Evolutionary conservation across 1,140 invertebrate genomes (phyloP).

Genomic region (Tetragnatha versicolor): DNA sequence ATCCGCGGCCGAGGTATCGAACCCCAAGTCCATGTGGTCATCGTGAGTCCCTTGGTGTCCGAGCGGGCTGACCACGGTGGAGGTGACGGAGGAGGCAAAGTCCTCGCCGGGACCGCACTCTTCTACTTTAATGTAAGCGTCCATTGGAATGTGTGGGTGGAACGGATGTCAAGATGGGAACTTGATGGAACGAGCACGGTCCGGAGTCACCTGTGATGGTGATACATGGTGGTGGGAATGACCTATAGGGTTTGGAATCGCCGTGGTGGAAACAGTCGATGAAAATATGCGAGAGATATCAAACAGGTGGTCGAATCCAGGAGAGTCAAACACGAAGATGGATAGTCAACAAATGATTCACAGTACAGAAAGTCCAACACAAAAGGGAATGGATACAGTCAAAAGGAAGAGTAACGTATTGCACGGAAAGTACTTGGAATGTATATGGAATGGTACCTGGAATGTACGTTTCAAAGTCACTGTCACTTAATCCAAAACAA

Average conservation of each 20-base stretch:
- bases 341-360: too few relatives aligned
- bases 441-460: too few relatives aligned
- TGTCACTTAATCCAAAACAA: not conserved
- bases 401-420: too few relatives aligned
- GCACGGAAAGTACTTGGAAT: too few relatives aligned
- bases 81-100: slow-evolving; percentile 43
- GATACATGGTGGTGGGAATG: slow-evolving; percentile 2
- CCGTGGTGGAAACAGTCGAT: not conserved
- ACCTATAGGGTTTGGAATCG: not conserved
- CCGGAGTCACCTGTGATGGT: slow-evolving; percentile 15
- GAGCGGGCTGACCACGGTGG: slow-evolving; percentile 48
- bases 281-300: not conserved
- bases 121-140: slow-evolving; percentile 53
- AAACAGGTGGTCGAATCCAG: not conserved
- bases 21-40: slow-evolving; percentile 32
- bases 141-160: slow-evolving; percentile 16
- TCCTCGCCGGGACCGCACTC: slow-evolving; percentile 46
- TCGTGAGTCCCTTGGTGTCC: slow-evolving; percentile 25
- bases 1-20: slow-evolving; percentile 30
- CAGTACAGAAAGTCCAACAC: too few relatives aligned
- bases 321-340: too few relatives aligned
- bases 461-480: not conserved
- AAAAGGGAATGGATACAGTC: too few relatives aligned
- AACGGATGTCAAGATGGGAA: slow-evolving; percentile 26
- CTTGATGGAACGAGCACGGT: too few relatives aligned